Conservation (phyloP, 1,140 invertebrate species). For the Andrena cerasifolii region DNA sequence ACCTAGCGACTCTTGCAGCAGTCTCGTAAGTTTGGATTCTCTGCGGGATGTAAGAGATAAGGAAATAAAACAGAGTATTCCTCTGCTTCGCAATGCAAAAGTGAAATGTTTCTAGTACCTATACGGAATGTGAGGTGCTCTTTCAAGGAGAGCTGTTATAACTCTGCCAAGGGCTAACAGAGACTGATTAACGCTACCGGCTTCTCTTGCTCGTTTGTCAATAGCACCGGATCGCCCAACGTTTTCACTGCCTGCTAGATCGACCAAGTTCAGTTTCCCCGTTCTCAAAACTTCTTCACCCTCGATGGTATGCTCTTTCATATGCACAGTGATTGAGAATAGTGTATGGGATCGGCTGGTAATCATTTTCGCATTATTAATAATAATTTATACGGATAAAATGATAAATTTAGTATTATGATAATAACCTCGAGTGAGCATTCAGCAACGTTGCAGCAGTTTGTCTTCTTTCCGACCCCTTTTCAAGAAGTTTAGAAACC, state of each 20-base stretch:
- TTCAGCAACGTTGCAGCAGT: constrained; percentile 98
- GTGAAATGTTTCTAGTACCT: constrained; percentile 83
- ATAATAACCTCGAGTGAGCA: constrained; percentile 92
- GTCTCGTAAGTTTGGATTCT: too few species aligned
- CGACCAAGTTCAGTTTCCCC: constrained; percentile 97
- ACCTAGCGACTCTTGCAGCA: too few species aligned
- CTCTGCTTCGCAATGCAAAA: constrained; percentile 17
- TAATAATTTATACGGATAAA: not conserved
- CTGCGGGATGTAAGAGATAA: constrained; percentile 86
- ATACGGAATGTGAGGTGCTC: constrained; percentile 96
- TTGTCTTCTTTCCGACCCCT: constrained; percentile 93
- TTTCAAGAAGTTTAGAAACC: constrained; percentile 93
- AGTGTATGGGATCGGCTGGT: constrained; percentile 97
- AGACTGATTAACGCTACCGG: constrained; percentile 98
- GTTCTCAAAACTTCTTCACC: constrained; percentile 96
- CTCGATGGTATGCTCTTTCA: constrained; percentile 94
- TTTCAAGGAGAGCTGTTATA: constrained; percentile 97
- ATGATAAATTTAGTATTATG: not conserved
- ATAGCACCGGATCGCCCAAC: too few species aligned
- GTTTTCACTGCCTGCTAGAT: constrained; percentile 98
- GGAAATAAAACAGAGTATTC: constrained; percentile 71
- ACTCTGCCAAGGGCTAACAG: constrained; percentile 96
- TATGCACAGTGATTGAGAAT: constrained; percentile 97
- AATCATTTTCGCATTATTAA: constrained; percentile 64
- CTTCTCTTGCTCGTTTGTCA: constrained; percentile 95